Base-by-base conservation (phyloP, 2,113 vertebrate species). In the Elephantulus edwardii region DNA sequence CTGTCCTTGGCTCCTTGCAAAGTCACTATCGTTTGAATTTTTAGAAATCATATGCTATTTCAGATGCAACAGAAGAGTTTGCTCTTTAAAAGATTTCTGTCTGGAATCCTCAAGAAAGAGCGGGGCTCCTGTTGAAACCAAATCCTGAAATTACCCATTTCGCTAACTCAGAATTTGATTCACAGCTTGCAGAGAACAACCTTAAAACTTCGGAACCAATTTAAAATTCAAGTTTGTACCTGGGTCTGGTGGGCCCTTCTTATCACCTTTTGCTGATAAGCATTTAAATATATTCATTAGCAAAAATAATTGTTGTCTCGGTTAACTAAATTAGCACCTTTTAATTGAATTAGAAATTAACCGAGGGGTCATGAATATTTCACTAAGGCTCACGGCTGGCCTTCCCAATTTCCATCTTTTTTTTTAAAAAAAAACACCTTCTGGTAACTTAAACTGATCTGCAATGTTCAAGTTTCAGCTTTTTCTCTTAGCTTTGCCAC, bases 211-310 rank as follows among this genome's bases (percentile, higher is more conserved):
- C 19, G 60, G 85, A 93, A 87, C 71, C 86, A 83, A 95, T 95
- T 93, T 95, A 88, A 94, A 96, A 94, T 95, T 96, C 95, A 95
- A 90, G 93, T 96, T 90, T 90, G 68, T 83, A 64, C 44, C 85
- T 86, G 33, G 68, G 88, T 95, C 91, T 91, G 89, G 16, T 90
- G 93, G 95, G 76, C 85, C 86, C 72, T 92, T 85, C 90, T 95
- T 95, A 92, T 93, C 92, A 95, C 95, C 92, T 95, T 85, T 86
- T 88, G 88, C 88, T 92, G 96, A 96, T 96, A 94, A 95, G 91
- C 94, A 96, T 95, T 96, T 96, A 94, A 95, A 96, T 96, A 92
- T 96, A 96, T 95, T 96, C 95, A 96, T 96, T 96, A 96, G 92
- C 91, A 94, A 96, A 96, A 96, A 95, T 95, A 95, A 96, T 96